These are phyloP conservation scores for Agonopterix subpropinquella DNA, from an alignment of 2,888 invertebrate genomes.

Conservation along the genomic window DNA sequence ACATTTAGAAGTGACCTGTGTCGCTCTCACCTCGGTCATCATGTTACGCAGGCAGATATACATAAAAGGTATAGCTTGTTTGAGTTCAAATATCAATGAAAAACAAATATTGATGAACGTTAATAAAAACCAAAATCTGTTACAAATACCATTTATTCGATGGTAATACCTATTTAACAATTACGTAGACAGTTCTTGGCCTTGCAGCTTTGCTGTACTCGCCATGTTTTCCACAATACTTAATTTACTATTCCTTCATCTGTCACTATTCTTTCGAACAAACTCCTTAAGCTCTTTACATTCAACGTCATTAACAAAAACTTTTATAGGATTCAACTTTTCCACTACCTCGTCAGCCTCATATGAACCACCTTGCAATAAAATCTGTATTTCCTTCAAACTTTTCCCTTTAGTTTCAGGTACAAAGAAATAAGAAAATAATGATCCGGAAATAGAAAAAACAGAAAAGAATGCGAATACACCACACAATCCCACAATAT, in stretches of 20 bases:
- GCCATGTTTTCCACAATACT: too few relatives aligned
- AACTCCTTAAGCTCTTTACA: constrained; percentile 1
- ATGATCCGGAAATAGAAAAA: constrained; percentile 53
- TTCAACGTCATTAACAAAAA: background rate
- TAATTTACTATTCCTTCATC: background rate
- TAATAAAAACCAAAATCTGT: too few relatives aligned
- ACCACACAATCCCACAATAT: constrained; percentile 56
- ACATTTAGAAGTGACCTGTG: too few relatives aligned
- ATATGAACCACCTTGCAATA: constrained; percentile 54
- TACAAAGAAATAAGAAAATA: constrained; percentile 62
- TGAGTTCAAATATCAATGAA: too few relatives aligned
- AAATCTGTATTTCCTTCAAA: constrained; percentile 70
- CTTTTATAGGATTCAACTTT: constrained; percentile 9
- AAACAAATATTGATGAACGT: too few relatives aligned
- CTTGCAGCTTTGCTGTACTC: too few relatives aligned
- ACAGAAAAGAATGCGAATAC: constrained; percentile 64
- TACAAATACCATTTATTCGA: too few relatives aligned
- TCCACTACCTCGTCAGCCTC: constrained; percentile 20
- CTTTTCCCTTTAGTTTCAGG: constrained; percentile 77
- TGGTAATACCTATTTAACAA: too few relatives aligned
- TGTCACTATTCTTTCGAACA: background rate
- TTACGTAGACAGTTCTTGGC: too few relatives aligned
- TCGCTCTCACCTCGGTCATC: too few relatives aligned
- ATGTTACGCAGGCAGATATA: too few relatives aligned
- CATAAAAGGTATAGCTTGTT: too few relatives aligned